Evolutionary conservation across 2,113 vertebrate genomes (phyloP).

Genomic region (Zootoca vivipara): DNA sequence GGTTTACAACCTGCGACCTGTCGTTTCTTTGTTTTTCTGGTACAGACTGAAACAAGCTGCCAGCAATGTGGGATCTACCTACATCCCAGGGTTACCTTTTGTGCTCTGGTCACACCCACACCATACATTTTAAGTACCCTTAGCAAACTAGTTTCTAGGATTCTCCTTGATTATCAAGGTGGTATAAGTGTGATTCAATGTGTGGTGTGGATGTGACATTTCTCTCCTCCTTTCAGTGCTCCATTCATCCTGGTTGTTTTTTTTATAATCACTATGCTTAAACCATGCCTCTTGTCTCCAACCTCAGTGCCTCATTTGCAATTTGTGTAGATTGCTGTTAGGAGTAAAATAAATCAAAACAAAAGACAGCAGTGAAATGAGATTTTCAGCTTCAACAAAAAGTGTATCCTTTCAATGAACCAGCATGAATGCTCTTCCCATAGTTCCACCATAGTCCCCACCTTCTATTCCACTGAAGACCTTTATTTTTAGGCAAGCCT

Average conservation of each 20-base stretch:
- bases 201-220: no score
- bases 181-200: no score
- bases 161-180: no score
- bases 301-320: background rate
- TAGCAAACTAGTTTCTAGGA: no score
- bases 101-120: no score
- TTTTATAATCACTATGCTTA: background rate
- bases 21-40: constrained; percentile 36
- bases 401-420: background rate
- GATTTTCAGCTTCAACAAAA: constrained; percentile 20
- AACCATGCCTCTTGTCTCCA: background rate
- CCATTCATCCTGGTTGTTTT: background rate
- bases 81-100: background rate
- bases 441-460: background rate
- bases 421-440: background rate
- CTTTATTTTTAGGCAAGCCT: no score
- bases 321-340: background rate
- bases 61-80: constrained; percentile 31
- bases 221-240: background rate
- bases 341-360: background rate
- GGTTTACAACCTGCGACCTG: constrained; percentile 17
- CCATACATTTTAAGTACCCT: no score
- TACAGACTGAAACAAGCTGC: constrained; percentile 29
- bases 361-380: constrained; percentile 4
- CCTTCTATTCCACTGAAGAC: background rate